Evolutionary conservation across 2,888 invertebrate genomes (phyloP), one percentile per base, ranked within the genome.

Genomic region (Cryptocheilus praepositus): DNA sequence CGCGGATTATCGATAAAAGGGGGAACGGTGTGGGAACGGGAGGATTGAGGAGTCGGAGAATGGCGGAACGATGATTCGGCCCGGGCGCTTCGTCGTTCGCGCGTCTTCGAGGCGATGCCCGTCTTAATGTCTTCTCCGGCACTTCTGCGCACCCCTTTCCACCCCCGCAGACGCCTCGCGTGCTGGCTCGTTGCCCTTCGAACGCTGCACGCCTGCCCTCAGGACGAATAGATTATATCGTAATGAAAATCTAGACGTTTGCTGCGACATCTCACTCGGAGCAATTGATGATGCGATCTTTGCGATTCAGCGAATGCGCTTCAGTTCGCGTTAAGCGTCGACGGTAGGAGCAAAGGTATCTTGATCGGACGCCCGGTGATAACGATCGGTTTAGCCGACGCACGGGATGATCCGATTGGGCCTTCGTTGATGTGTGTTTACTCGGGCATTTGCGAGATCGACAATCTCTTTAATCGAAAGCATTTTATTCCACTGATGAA

Each of bases 191-290:
- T 53, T 13, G 25, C 15, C 21, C 15, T 46, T 63, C 67, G 49
- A 25, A 45, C 36, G 13, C 11, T 52, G 72, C 67, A 73, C 67
- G 61, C 36, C 11, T 36, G 36, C 36, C 36, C 36, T 36, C 11
- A 36, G 36, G 36, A 36, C 36, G 61, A 67, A 73, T 72, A 67
- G 65, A 71, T 72, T 68, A 67, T 76, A 76, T 74, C 76, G 73
- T 80, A 82, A 80, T 79, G 79, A 82, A 81, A 79, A 80, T 82
- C 76, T 79, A 76, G 72, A 72, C 74, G 70, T 62, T 71, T 71
- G 66, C 70, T 66, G 62, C 25, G 49, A n/a, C 61, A 49, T 53
- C 36, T 36, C 36, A 7, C 11, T 36, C 36, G 7, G 44, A 59
- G 70, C 61, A 28, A 74, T 72, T 63, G 78, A 74, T 64, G 72